Base-by-base conservation (phyloP, 2,888 invertebrate genomes). In the Clivina fossor region DNA sequence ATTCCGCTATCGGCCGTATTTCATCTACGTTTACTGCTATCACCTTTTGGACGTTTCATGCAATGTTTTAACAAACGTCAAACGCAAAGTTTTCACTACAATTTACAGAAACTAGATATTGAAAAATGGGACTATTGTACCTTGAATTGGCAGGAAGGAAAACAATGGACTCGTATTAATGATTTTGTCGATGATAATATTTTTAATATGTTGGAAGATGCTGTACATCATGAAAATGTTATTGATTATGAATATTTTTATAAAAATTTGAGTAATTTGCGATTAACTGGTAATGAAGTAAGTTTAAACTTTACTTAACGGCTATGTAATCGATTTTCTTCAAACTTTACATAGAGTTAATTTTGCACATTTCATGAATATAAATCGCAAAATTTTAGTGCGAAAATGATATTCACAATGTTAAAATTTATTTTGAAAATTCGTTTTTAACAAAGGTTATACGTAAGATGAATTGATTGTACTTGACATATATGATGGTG, bases 31-130 rank as follows among this genome's bases (percentile, higher is more conserved):
- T 61, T 67, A 22, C 61, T 60, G 19, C 56, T 60, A 20, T 69
- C 69, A 2, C 51, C 66, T 15, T 66, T 70, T 26, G 71, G 72
- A 19, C 59, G 61, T n/a, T 71, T 66, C 49, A 51, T 72, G 33
- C 59, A 66, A 35, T 47, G 57, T 26, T 64, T 67, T 46, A 71
- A 71, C 51, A 35, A 43, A 8, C 61, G 62, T 13, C 69, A 70
- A 56, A 28, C 56, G 9, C 69, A 69, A 43, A 61, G 66, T 41
- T 50, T 57, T 16, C 40, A 49, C 13, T 37, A 66, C 2, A 68
- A 70, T 40, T 60, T 63, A 11, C 66, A 66, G 24, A 70, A 70
- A 61, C 43, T 69, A 18, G 61, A 55, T 9, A 66, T 71, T 35
- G 59, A 65, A 4, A 49, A 63, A 4, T 68, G 61, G 58, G 60